Conservation (phyloP, 2,797 vertebrate species). For the Malurus splendens region DNA sequence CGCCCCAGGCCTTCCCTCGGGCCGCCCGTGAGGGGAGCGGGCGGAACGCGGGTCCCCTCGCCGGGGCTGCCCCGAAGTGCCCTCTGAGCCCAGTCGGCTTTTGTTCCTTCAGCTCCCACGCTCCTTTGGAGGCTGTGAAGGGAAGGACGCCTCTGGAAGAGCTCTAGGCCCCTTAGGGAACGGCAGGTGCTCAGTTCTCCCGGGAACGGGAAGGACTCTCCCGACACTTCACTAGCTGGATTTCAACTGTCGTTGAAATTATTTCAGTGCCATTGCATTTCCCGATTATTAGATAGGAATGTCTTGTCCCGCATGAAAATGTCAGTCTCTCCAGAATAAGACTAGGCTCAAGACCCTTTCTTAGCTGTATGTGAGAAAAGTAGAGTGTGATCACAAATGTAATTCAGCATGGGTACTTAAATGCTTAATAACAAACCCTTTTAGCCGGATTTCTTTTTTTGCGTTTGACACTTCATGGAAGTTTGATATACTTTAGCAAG, state of each 20-base stretch:
- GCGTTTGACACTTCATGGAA: background rate
- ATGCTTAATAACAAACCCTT: background rate
- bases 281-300: background rate
- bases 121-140: background rate
- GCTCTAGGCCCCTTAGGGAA: accelerated
- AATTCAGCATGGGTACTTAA: background rate
- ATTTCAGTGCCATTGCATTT: background rate
- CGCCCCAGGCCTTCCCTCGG: background rate
- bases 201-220: background rate
- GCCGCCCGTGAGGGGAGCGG: background rate
- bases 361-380: background rate
- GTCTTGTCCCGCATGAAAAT: background rate
- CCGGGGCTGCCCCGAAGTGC: accelerated
- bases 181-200: no score
- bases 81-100: accelerated
- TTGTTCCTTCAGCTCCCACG: accelerated
- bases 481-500: background rate
- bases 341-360: background rate
- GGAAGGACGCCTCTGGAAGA: background rate
- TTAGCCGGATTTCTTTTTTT: background rate
- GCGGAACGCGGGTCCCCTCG: accelerated
- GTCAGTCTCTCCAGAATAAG: accelerated
- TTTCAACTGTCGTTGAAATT: background rate
- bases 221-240: accelerated
- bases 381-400: background rate